Conservation (phyloP, 2,113 vertebrate genomes). For the Cochlearius cochlearius region DNA sequence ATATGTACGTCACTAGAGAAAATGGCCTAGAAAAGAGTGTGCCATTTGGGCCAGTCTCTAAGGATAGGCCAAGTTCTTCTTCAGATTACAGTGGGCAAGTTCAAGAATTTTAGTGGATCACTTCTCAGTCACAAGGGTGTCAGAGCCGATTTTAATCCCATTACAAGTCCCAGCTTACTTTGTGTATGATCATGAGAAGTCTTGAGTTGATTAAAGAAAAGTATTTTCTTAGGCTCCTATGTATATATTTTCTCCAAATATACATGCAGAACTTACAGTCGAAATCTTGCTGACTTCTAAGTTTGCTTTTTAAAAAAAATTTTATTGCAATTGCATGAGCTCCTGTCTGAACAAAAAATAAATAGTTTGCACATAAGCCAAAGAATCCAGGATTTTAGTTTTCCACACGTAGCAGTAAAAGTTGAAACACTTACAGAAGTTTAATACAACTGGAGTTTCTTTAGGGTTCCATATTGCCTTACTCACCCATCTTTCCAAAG, state of each 20-base stretch:
- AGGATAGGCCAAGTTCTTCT: neutral
- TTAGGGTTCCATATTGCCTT: neutral
- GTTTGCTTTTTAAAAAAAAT: neutral
- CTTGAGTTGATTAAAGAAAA: neutral
- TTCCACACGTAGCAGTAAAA: slow-evolving; percentile 42
- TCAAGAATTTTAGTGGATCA: neutral
- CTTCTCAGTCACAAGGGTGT: neutral
- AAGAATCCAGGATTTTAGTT: slow-evolving; percentile 32
- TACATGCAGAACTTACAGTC: neutral
- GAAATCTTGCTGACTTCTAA: slow-evolving; percentile 20
- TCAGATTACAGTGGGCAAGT: neutral
- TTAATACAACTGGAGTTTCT: slow-evolving; percentile 20
- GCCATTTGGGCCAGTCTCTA: neutral
- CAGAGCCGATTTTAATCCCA: neutral
- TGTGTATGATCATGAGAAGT: neutral
- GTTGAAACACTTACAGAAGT: slow-evolving; percentile 25
- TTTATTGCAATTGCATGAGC: neutral
- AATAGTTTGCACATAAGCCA: slow-evolving; percentile 6
- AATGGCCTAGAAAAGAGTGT: neutral
- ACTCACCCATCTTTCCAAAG: slow-evolving; percentile 10
- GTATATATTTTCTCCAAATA: neutral
- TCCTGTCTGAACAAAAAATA: slow-evolving; percentile 16
- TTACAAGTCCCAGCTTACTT: neutral
- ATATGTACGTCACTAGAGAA: neutral
- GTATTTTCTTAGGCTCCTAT: slow-evolving; percentile 1